A percentile compares a stretch with the other conserved stretches of the same genome.
These are phyloP conservation scores for Gerris buenoi DNA, from an alignment of 1,140 invertebrate species.

Conservation along the genomic window DNA sequence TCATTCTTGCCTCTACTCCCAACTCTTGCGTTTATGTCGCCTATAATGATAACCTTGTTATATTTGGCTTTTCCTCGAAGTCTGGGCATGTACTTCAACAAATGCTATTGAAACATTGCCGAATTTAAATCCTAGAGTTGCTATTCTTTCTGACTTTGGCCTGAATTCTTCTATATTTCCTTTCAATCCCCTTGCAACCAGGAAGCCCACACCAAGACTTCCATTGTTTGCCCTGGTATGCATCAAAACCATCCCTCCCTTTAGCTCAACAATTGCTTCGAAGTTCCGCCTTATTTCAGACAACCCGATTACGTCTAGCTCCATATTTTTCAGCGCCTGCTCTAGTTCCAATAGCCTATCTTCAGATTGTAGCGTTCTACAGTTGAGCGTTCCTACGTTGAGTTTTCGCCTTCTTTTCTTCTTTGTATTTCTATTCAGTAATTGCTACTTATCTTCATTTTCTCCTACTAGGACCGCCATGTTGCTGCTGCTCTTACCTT, in stretches of 20 bases:
- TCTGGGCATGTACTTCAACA: neutral
- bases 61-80: too few species aligned
- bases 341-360: constrained; percentile 2
- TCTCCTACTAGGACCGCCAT: too few species aligned
- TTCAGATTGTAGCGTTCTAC: constrained; percentile 1
- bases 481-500: too few species aligned
- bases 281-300: constrained; percentile 1
- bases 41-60: too few species aligned
- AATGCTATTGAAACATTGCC: neutral
- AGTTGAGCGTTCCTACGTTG: constrained; percentile 1
- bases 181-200: neutral
- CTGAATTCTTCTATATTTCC: neutral
- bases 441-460: too few species aligned
- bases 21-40: too few species aligned
- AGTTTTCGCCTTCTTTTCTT: neutral
- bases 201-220: neutral
- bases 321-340: neutral
- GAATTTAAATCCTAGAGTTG: neutral
- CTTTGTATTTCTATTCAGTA: too few species aligned
- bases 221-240: neutral
- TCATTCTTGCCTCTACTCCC: too few species aligned
- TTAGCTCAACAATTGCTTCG: neutral
- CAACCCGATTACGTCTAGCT: neutral
- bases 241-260: neutral
- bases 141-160: neutral